Percentiles rank a stretch among this genome's conserved stretches.
These are phyloP conservation scores for Carpatolechia fugitivella DNA, from an alignment of 2,888 invertebrate genomes.

Conservation along the genomic window DNA sequence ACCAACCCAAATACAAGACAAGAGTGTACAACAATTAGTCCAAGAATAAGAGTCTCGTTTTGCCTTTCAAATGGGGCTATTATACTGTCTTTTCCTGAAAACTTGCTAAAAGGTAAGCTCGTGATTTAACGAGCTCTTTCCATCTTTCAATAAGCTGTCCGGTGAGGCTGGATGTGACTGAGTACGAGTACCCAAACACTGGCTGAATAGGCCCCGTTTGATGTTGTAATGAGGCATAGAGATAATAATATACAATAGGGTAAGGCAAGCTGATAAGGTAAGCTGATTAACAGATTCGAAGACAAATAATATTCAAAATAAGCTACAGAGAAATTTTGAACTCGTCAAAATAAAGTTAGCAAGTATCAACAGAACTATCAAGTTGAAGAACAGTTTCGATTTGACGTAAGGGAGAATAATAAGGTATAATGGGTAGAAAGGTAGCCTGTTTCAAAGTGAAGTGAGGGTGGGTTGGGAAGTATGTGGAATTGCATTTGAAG, in stretches of 20 bases:
- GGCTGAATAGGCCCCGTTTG: background rate
- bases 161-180: conserved; percentile 15
- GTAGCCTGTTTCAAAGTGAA: background rate
- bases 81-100: conserved; percentile 21
- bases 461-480: conserved; percentile 28
- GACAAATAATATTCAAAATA: too few species aligned
- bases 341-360: too few species aligned
- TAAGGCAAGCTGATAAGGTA: background rate
- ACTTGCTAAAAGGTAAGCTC: conserved; percentile 19
- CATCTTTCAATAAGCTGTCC: conserved; percentile 28
- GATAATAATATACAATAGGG: background rate
- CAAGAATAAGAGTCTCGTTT: conserved; percentile 15
- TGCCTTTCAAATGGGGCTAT: conserved; percentile 28
- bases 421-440: background rate
- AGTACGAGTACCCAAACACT: conserved; percentile 5
- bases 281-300: too few species aligned
- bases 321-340: too few species aligned
- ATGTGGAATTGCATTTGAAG: conserved; percentile 38
- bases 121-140: conserved; percentile 22
- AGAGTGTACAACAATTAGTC: background rate
- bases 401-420: conserved; percentile 1
- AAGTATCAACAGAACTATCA: too few species aligned
- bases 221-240: background rate
- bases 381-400: too few species aligned
- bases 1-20: too few species aligned